Evolutionary conservation across 2,888 invertebrate genomes (phyloP).

Genomic region (Drosophila borealis): DNA sequence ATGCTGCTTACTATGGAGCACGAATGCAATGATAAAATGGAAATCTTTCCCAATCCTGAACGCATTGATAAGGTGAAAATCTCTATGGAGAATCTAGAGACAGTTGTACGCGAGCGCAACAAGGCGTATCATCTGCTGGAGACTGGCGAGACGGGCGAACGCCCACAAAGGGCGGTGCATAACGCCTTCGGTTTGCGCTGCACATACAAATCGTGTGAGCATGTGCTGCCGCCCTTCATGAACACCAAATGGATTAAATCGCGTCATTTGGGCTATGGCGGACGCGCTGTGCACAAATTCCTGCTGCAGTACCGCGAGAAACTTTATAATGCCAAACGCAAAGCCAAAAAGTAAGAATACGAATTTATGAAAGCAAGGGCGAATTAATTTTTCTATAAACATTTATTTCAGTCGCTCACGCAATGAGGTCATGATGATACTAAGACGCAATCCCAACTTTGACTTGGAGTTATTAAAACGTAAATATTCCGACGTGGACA

Average conservation of each 20-base stretch:
- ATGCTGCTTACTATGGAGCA: conserved; percentile 99
- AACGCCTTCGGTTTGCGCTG: conserved; percentile 88
- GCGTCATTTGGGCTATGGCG: conserved; percentile 87
- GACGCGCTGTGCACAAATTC: conserved; percentile 88
- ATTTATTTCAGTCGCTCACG: conserved; percentile 86
- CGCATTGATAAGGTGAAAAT: conserved; percentile 96
- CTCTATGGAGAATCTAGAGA: conserved; percentile 97
- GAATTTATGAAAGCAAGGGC: background rate
- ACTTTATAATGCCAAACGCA: conserved; percentile 86
- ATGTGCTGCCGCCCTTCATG: conserved; percentile 88
- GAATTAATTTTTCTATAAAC: background rate
- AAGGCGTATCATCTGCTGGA: conserved; percentile 95
- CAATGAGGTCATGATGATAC: conserved; percentile 89
- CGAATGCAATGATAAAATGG: conserved; percentile 88
- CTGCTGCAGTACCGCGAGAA: conserved; percentile 88
- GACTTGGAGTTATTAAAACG: conserved; percentile 89
- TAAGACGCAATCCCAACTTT: conserved; percentile 91
- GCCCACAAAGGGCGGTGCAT: conserved; percentile 87
- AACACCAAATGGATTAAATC: conserved; percentile 88
- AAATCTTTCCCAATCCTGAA: conserved; percentile 95
- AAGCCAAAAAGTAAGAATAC: conserved; percentile 86
- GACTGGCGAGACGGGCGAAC: conserved; percentile 93
- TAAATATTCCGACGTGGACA: conserved; percentile 91
- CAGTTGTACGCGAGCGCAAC: conserved; percentile 96
- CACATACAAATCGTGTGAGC: conserved; percentile 87